Base-by-base conservation (phyloP, 1,140 invertebrate genomes). In the Vollenhovia emeryi region DNA sequence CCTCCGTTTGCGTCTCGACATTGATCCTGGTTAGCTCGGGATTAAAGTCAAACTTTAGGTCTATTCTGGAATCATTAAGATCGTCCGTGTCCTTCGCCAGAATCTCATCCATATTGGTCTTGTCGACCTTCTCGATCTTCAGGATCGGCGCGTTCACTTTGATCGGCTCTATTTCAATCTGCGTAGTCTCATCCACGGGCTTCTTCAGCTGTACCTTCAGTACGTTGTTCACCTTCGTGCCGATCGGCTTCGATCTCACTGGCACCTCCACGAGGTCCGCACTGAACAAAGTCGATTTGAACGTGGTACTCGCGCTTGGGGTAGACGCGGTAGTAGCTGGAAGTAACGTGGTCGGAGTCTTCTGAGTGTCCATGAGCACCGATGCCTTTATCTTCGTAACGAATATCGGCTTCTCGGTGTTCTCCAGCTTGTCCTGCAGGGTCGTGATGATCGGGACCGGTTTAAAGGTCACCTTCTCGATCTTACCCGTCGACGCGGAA, bases 391-490 rank as follows among this genome's bases (percentile, higher is more conserved):
- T 91, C 69, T 95, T 95, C 0, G 93, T 92, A 6, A 92, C 76
- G 48, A 95, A 94, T 50, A 91, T 86, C 0, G 94, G 91, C 40
- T 90, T 92, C 11, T 94, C 92, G 0, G 87, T 91, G n/a, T 5
- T 84, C 0, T 90, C 91, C 0, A 66, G 15, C 27, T 86, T 80
- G 73, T 27, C 75, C 69, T 93, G 94, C n/a, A 90, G 86, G 0
- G 89, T 91, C 0, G 86, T 87, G 15, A 91, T 87, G 66, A 92
- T 91, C n/a, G 90, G 90, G 8, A 92, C 60, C 0, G 94, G 94
- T 40, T 92, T 93, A 55, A 95, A 91, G 0, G 93, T 95, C 0
- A 95, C 94, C 40, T 95, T 95, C 86, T 95, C 94, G 60, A 95
- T 92, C 83, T 94, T 95, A 0, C 92, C 93, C 1, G 91, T 93